Percentiles rank a stretch among this genome's conserved stretches.
These are phyloP conservation scores for Philopedon plagiatum DNA, from an alignment of 2,888 invertebrate species.

Conservation along the genomic window DNA sequence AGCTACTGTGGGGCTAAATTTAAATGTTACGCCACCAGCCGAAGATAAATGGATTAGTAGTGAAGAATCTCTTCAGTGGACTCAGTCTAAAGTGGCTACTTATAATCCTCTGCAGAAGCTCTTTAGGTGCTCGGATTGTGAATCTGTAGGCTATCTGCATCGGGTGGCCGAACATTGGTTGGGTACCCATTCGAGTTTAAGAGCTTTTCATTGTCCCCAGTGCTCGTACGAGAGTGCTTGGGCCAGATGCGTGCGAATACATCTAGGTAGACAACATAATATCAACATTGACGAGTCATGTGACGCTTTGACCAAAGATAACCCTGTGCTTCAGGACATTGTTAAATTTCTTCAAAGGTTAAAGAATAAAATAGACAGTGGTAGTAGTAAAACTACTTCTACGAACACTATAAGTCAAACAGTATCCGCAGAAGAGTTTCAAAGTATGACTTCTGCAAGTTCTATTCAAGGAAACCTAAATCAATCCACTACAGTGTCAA, in stretches of 20 bases:
- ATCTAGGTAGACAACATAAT: slow-evolving; percentile 81
- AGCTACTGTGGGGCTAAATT: slow-evolving; percentile 60
- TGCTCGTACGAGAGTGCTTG: slow-evolving; percentile 84
- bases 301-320: slow-evolving; percentile 78
- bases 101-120: slow-evolving; percentile 84
- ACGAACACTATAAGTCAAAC: slow-evolving; percentile 45
- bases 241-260: slow-evolving; percentile 82
- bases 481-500: slow-evolving; percentile 51
- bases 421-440: slow-evolving; percentile 52
- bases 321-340: slow-evolving; percentile 82
- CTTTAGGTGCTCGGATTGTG: slow-evolving; percentile 83
- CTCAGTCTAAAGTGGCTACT: slow-evolving; percentile 84
- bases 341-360: slow-evolving; percentile 79
- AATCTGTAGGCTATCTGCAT: slow-evolving; percentile 81
- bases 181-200: slow-evolving; percentile 79
- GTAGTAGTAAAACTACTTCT: slow-evolving; percentile 64
- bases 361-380: slow-evolving; percentile 74
- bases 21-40: slow-evolving; percentile 50
- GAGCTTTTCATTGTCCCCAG: slow-evolving; percentile 76
- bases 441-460: slow-evolving; percentile 44
- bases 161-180: slow-evolving; percentile 85
- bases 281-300: slow-evolving; percentile 73
- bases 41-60: slow-evolving; percentile 78
- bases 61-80: slow-evolving; percentile 81
- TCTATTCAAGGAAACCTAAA: slow-evolving; percentile 36